Percentiles rank a stretch among this genome's conserved stretches.
These are phyloP conservation scores for Harpagoxenus sublaevis DNA, from an alignment of 2,888 invertebrate genomes.

Conservation along the genomic window DNA sequence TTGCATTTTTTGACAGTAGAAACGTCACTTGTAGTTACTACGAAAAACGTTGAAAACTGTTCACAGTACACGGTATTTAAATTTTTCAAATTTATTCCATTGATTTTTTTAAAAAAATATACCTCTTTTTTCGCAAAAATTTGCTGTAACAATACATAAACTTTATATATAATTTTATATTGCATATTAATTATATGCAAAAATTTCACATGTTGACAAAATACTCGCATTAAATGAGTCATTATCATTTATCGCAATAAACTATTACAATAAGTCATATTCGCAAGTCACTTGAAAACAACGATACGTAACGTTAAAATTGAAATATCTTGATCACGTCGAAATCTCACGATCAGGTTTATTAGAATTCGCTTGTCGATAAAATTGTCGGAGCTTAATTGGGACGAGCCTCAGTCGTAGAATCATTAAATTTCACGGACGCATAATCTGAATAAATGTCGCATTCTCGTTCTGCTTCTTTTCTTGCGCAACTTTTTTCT, in stretches of 20 bases:
- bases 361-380: conserved; percentile 8
- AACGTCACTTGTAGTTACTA: neutral
- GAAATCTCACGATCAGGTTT: no score
- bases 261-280: conserved; percentile 18
- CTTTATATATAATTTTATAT: neutral
- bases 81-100: conserved; percentile 8
- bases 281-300: neutral
- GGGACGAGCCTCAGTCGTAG: neutral
- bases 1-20: neutral
- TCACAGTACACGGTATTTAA: neutral
- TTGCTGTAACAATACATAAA: neutral
- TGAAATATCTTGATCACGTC: neutral
- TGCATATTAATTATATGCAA: neutral
- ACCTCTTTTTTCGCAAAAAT: neutral
- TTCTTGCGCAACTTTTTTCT: conserved; percentile 12
- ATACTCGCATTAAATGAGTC: neutral
- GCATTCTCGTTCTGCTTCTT: neutral
- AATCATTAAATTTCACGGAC: conserved; percentile 23
- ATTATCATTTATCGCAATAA: neutral
- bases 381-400: conserved; percentile 11
- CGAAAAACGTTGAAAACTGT: neutral
- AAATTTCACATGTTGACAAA: neutral
- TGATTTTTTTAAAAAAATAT: neutral
- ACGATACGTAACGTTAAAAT: neutral
- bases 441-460: conserved; percentile 19